phyloP scores from a whole-genome alignment of 2,113 vertebrate species.

The Paradisaea rubra region DNA sequence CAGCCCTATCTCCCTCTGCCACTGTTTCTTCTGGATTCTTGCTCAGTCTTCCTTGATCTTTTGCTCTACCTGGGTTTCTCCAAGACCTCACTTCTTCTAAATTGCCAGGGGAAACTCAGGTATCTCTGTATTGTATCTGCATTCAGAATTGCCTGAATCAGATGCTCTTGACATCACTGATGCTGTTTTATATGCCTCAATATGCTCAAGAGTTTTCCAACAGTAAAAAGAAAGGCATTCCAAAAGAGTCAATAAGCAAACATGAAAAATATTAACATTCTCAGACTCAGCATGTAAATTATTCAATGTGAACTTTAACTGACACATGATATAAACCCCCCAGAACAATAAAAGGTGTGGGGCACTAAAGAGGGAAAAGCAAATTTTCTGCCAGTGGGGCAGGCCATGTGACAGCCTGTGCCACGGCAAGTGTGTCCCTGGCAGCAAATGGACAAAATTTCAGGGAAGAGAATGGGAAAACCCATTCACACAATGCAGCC shows the following conservation, averaged over 20 bases:
- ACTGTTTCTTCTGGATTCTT: not conserved
- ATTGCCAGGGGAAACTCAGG: not conserved
- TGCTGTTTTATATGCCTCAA: not conserved
- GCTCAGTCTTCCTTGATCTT: not conserved
- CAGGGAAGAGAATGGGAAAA: not conserved
- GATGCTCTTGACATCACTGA: not conserved
- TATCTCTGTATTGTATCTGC: not conserved
- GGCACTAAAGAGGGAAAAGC: not conserved
- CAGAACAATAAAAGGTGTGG: not conserved
- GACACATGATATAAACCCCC: not conserved
- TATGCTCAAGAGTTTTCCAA: not conserved
- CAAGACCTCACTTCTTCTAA: not conserved
- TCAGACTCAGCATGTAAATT: not conserved
- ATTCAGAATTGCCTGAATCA: not conserved
- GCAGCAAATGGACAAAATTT: not conserved
- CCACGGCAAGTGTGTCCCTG: not conserved
- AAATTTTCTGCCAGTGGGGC: not conserved
- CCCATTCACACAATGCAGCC: accelerated
- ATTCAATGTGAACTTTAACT: not conserved
- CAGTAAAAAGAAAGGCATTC: not conserved
- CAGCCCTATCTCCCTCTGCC: not conserved
- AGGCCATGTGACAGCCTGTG: not conserved
- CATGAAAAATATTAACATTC: not conserved
- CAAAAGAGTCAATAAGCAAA: not conserved
- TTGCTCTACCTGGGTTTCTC: not conserved